phyloP scores from a whole-genome alignment of 2,797 vertebrate genomes.

The Sebastes matsubarae region DNA sequence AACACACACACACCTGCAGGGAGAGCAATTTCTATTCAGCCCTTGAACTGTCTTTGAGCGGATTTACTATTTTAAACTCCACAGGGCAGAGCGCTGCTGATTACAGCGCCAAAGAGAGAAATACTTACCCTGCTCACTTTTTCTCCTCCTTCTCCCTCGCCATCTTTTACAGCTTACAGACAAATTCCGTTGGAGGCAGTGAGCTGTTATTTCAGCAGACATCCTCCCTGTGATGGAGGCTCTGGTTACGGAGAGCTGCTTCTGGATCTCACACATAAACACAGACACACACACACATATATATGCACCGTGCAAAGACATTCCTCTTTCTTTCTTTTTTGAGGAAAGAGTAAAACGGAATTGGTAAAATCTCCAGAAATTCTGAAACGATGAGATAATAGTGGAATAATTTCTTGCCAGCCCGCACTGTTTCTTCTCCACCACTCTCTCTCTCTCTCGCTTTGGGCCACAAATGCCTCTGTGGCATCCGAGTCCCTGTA shows the following conservation, averaged over 20 bases:
- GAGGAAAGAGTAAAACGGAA: constrained; percentile 33
- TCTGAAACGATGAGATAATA: constrained; percentile 53
- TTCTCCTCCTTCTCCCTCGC: constrained; percentile 38
- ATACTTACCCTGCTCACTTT: constrained; percentile 49
- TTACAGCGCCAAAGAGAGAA: constrained; percentile 59
- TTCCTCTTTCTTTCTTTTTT: constrained; percentile 31
- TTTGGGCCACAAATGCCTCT: constrained; percentile 12
- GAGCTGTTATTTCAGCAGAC: constrained; percentile 69
- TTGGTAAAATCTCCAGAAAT: constrained; percentile 46
- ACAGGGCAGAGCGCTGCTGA: constrained; percentile 48
- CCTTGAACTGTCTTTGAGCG: constrained; percentile 71
- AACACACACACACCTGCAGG: constrained; percentile 21
- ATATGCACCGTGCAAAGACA: constrained; percentile 2
- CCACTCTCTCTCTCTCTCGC: neutral
- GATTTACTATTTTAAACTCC: constrained; percentile 76
- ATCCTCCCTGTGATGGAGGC: constrained; percentile 63
- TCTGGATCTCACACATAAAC: constrained; percentile 46
- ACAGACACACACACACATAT: constrained; percentile 3
- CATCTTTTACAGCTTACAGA: constrained; percentile 68
- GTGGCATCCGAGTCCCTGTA: constrained; percentile 24
- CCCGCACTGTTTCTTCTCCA: constrained; percentile 7
- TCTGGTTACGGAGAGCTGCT: constrained; percentile 66
- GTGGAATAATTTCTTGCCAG: constrained; percentile 16
- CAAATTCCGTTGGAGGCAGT: constrained; percentile 64
- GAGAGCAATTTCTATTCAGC: constrained; percentile 46